Evolutionary conservation across 2,113 vertebrate genomes (phyloP), one percentile per base, ranked within the genome.

Genomic region (Pangasianodon hypophthalmus): DNA sequence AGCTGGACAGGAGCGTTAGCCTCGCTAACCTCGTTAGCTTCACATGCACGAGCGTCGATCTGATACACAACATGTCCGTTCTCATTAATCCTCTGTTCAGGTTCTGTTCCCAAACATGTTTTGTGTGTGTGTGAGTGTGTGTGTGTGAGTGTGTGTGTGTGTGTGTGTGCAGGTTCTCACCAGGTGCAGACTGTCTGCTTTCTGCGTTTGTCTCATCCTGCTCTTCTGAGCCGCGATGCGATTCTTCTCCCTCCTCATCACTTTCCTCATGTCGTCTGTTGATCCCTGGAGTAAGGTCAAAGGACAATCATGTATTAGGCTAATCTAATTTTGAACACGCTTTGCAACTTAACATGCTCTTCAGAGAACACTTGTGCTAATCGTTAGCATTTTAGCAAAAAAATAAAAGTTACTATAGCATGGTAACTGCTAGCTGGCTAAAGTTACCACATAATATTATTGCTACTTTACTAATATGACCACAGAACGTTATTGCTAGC

Each of bases 171-270:
- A 81, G 80, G 73, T 58, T 92, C 97, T 98, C 93, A 99, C 98
- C 98, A 99, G 94, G 93, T 99, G 98, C 91, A 99, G 95, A 0
- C 95, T 98, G 95, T 99, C 98, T 0, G 98, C 98, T 93, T 98
- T 99, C 95, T 97, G 97, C 0, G 98, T 99, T 94, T 99, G 98
- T 90, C 98, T 97, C 96, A 98, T 96, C 83, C 98, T 96, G 96
- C 98, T 99, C 94, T 99, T 99, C 96, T 99, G 98, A 41, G 98
- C 98, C 24, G 98, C 98, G 0, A 99, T 97, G 3, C 98, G 97
- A 89, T 99, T 99, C 95, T 99, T 99, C 93, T 99, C 98, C 73
- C 98, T 94, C 93, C 98, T 96, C 93, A 99, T 97, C 90, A 98
- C 97, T 93, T 98, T 99, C 92, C 98, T 98, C 87, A 96, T 93